These are phyloP conservation scores for Drosophila setosimentum DNA, from an alignment of 2,888 invertebrate species.

Conservation along the genomic window DNA sequence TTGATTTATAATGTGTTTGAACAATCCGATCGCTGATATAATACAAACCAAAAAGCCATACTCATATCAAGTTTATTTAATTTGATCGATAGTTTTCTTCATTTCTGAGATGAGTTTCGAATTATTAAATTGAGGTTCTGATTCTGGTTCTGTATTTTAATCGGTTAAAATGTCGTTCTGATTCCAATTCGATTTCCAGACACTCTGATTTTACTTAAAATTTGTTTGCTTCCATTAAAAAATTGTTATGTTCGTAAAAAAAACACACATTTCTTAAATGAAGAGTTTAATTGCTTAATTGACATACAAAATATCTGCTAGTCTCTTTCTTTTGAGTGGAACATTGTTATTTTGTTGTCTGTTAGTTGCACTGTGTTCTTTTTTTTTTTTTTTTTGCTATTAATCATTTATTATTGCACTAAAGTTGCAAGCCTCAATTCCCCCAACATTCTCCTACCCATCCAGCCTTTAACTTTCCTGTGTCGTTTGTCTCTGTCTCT, in stretches of 20 bases:
- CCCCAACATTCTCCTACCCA: neutral
- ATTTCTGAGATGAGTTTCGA: neutral
- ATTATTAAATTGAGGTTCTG: neutral
- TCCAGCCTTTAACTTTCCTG: neutral
- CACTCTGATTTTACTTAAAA: neutral
- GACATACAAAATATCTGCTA: neutral
- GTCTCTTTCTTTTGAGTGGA: neutral
- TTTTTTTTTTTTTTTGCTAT: conserved; percentile 20
- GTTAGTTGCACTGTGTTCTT: neutral
- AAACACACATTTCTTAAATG: no score
- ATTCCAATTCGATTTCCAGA: neutral
- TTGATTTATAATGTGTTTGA: no score
- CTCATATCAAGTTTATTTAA: neutral
- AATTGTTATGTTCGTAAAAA: neutral
- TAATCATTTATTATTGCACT: conserved; percentile 68
- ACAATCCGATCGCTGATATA: neutral
- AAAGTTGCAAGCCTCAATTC: conserved; percentile 32
- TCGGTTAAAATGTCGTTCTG: no score
- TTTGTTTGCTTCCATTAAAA: neutral
- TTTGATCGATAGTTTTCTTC: neutral
- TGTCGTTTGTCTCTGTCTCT: conserved; percentile 4
- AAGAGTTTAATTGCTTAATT: neutral
- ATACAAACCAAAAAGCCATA: no score
- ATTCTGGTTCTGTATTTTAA: neutral
- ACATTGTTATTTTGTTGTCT: conserved; percentile 8